phyloP scores from a whole-genome alignment of 2,888 invertebrate genomes.

The Teleogryllus oceanicus region DNA sequence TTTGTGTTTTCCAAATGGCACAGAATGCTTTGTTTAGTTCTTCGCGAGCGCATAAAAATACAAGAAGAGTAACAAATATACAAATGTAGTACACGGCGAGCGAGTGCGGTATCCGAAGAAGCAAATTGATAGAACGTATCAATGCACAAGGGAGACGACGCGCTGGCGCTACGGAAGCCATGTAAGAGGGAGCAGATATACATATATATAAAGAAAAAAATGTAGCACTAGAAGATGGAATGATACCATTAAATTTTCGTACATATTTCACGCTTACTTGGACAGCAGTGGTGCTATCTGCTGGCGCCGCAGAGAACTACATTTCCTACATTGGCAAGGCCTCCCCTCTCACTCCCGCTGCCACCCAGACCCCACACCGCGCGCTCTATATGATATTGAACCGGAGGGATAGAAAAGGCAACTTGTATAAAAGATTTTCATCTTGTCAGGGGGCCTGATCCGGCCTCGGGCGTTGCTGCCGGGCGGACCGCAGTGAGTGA shows the following conservation, averaged over 20 bases:
- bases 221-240: slow-evolving; percentile 33
- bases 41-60: not conserved
- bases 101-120: not conserved
- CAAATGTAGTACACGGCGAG: not conserved
- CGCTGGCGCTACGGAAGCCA: not conserved
- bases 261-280: slow-evolving; percentile 36
- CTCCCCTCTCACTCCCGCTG: not conserved
- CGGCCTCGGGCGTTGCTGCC: not conserved
- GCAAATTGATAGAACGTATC: slow-evolving; percentile 30
- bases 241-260: slow-evolving; percentile 35
- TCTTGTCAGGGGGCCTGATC: slow-evolving; percentile 19
- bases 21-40: not conserved
- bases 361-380: not conserved
- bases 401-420: not conserved
- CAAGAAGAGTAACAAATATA: not conserved
- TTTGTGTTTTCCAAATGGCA: not conserved
- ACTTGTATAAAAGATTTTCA: slow-evolving; percentile 20
- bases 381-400: not conserved
- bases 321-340: slow-evolving; percentile 24
- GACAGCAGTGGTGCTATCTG: slow-evolving; percentile 34
- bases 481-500: not conserved
- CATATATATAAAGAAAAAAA: slow-evolving; percentile 21
- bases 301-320: slow-evolving; percentile 32
- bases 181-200: slow-evolving; percentile 21
- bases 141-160: not conserved